Evolutionary conservation across 1,140 invertebrate species (phyloP).

Genomic region (Periplaneta americana): DNA sequence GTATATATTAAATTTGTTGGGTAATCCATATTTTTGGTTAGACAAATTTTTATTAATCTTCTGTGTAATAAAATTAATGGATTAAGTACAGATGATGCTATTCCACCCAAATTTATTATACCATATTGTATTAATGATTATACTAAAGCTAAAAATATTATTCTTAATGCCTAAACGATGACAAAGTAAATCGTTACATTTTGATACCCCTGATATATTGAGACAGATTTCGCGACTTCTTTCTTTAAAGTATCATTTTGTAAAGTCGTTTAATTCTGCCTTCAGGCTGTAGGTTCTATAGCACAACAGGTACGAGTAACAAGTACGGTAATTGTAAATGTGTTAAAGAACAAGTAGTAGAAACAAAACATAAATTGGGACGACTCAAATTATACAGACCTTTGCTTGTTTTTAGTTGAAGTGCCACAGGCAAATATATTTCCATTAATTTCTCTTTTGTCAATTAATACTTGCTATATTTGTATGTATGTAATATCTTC

Average conservation of each 20-base stretch:
- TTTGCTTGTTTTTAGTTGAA: background rate
- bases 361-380: background rate
- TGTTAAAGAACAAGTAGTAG: background rate
- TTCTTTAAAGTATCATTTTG: background rate
- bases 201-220: background rate
- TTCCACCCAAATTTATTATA: too few relatives aligned
- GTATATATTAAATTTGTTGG: too few relatives aligned
- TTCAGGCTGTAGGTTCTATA: background rate
- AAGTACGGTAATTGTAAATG: background rate
- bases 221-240: background rate
- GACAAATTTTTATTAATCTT: too few relatives aligned
- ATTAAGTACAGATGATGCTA: too few relatives aligned
- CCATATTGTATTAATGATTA: too few relatives aligned
- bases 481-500: background rate
- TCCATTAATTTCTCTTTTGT: background rate
- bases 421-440: background rate
- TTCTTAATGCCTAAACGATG: too few relatives aligned
- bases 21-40: too few relatives aligned
- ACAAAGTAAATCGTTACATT: too few relatives aligned
- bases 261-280: background rate
- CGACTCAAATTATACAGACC: background rate
- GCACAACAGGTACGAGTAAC: background rate
- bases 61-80: too few relatives aligned
- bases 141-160: too few relatives aligned
- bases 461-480: background rate